Evolutionary conservation across 2,113 vertebrate genomes (phyloP), one percentile per base, ranked within the genome.

Genomic region (Protobothrops flavoviridis): DNA sequence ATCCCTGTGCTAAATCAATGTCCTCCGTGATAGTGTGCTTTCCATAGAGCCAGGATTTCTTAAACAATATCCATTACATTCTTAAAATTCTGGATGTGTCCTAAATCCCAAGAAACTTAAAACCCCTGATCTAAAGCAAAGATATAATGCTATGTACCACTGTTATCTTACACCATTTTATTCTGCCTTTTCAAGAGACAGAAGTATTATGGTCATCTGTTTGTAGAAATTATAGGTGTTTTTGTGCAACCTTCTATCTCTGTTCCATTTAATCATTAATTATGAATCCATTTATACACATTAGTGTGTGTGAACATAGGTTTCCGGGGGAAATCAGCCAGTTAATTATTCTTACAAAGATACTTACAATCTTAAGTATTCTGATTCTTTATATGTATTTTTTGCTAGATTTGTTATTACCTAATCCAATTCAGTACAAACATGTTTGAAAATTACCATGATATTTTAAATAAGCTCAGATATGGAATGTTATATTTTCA

Each of bases 401-500:
- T 13, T 69, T 90, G 56, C 33, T 50, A 50, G 2, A 59, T 59
- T 56, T 59, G 9, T 87, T 50, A 88, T 89, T 88, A 64, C 33
- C 21, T 12, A 20, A 26, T 59, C 39, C 90, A 61, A 7, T 69
- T 1, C 1, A 53, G 26, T 17, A 21, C 59, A 53, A 95, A 33
- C 13, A 57, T 0, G 1, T 39, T 61, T 88, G 48, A 92, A 93
- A 91, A 13, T 90, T 92, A 8, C 4, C 56, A 90, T 90, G 0
- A 20, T 53, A n/a, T n/a, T 96, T 96, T 94, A 52, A 94, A 94
- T 17, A 94, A 93, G 92, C 91, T 0, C 9, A 92, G 33, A 86
- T 85, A 89, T 64, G 50, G 94, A 93, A 87, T 91, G 95, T 64
- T 87, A 4, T 2, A 85, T 96, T 97, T 97, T 89, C 95, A 98